Evolutionary conservation across 2,888 invertebrate genomes (phyloP).

Genomic region (Ischnus inquisitorius): DNA sequence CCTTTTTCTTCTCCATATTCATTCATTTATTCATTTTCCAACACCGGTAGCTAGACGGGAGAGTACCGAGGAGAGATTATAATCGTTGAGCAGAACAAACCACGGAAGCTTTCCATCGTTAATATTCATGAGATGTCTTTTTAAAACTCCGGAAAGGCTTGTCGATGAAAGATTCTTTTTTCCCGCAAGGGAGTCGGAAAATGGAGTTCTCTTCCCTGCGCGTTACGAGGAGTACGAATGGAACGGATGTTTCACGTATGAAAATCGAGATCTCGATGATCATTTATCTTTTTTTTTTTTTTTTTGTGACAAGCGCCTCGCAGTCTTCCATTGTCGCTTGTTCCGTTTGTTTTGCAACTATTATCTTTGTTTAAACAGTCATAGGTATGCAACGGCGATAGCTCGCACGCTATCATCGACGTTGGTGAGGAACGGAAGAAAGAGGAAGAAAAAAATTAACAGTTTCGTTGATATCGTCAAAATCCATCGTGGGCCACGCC

Average conservation of each 20-base stretch:
- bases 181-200: neutral
- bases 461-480: slow-evolving; percentile 60
- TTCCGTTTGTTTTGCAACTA: slow-evolving; percentile 57
- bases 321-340: neutral
- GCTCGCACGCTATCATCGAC: slow-evolving; percentile 52
- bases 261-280: slow-evolving; percentile 37
- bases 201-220: neutral
- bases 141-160: slow-evolving; percentile 41
- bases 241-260: slow-evolving; percentile 42
- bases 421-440: slow-evolving; percentile 37
- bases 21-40: slow-evolving; percentile 2
- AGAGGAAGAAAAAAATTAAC: no score
- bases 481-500: slow-evolving; percentile 54
- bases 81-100: slow-evolving; percentile 45
- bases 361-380: slow-evolving; percentile 54
- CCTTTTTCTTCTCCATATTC: neutral
- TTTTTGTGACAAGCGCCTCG: slow-evolving; percentile 2
- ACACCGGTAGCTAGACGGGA: neutral
- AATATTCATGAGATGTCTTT: slow-evolving; percentile 52
- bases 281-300: slow-evolving; percentile 18
- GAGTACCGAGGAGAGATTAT: slow-evolving; percentile 16
- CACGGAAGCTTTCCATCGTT: slow-evolving; percentile 53
- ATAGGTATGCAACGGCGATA: slow-evolving; percentile 14
- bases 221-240: neutral
- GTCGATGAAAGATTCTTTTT: slow-evolving; percentile 33